These are phyloP conservation scores for Invenusta paracnida DNA, from an alignment of 2,888 invertebrate species.

Conservation along the genomic window DNA sequence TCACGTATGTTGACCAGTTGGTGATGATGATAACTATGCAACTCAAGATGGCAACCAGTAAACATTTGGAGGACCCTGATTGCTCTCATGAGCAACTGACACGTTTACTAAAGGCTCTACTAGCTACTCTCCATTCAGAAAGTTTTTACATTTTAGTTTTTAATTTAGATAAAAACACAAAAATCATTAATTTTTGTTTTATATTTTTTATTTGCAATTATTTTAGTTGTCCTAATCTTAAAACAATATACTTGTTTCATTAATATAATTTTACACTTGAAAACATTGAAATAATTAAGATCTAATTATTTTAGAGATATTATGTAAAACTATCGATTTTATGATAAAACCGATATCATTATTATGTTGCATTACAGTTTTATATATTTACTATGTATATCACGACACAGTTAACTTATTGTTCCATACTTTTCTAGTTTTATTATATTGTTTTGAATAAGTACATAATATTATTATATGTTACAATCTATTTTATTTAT, in stretches of 20 bases:
- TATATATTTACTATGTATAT: too few species aligned
- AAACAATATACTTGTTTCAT: not conserved
- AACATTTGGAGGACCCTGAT: slow-evolving; percentile 60
- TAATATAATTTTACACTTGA: not conserved
- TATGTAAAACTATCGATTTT: too few species aligned
- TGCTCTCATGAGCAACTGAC: slow-evolving; percentile 58
- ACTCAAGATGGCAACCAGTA: slow-evolving; percentile 64
- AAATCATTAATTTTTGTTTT: too few species aligned
- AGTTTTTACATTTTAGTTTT: too few species aligned
- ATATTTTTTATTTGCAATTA: too few species aligned
- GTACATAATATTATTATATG: not conserved
- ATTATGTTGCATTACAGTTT: too few species aligned
- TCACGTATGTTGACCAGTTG: slow-evolving; percentile 68
- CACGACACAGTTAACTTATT: too few species aligned
- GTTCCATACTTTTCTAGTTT: not conserved
- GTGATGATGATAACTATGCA: slow-evolving; percentile 68
- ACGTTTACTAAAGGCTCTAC: slow-evolving; percentile 50
- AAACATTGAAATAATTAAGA: not conserved
- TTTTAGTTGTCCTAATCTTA: too few species aligned
- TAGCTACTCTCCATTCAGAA: slow-evolving; percentile 58
- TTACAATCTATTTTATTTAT: too few species aligned
- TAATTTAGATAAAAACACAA: too few species aligned
- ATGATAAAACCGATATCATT: too few species aligned
- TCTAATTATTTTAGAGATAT: too few species aligned
- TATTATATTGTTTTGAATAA: not conserved